Conservation (phyloP, 2,113 vertebrate genomes). For the Cottus gobio region DNA sequence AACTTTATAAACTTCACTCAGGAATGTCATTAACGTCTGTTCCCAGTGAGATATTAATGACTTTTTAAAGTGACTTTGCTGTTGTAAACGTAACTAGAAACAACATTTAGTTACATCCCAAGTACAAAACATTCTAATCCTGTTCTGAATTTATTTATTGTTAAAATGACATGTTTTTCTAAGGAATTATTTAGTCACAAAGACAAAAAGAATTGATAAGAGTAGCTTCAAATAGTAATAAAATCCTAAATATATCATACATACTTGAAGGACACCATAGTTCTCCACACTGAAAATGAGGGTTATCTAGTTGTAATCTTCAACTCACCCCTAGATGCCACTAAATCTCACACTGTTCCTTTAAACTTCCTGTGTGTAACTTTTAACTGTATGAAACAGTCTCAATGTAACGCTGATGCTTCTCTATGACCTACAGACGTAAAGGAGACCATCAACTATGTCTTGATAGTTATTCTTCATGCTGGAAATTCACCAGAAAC, state of each 20-base stretch:
- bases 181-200: background rate
- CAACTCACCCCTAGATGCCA: background rate
- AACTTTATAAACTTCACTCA: too few relatives aligned
- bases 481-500: background rate
- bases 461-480: background rate
- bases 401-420: background rate
- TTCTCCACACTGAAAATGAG: background rate
- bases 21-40: too few relatives aligned
- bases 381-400: background rate
- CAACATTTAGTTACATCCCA: too few relatives aligned
- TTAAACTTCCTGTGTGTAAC: background rate
- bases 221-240: background rate
- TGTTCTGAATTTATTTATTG: too few relatives aligned
- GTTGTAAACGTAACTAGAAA: too few relatives aligned
- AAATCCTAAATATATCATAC: background rate
- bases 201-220: background rate
- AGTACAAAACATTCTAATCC: too few relatives aligned
- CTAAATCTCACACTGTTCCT: background rate
- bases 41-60: too few relatives aligned
- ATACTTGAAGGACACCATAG: background rate
- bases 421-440: background rate
- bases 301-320: background rate
- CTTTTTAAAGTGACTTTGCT: too few relatives aligned
- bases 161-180: too few relatives aligned
- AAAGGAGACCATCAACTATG: background rate